Base-by-base conservation (phyloP, 2,888 invertebrate species). In the Ormia ochracea region DNA sequence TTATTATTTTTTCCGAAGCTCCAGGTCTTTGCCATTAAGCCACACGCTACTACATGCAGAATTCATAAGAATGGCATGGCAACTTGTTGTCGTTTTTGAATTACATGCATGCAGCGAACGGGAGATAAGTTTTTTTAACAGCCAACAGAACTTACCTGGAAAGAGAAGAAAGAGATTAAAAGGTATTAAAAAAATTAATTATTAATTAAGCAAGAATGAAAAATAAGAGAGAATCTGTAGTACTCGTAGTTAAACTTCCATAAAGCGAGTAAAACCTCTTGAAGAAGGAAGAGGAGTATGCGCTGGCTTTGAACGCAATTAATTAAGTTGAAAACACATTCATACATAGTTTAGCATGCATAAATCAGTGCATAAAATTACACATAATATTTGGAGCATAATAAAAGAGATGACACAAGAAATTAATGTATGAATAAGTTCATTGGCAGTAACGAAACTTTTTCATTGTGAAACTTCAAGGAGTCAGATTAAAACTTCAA, bases 141-240 rank as follows among this genome's bases (percentile, higher is more conserved):
- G 17, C 21, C 4, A 23, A 12, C 26, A 50, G 7, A 68, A 78
- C 82, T 82, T 81, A 82, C 82, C 80, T 81, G 78, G 12, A 82
- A 82, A 73, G 68, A 82, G 2, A 70, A 23, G 21, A 48, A 75
- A 52, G 70, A 28, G 5, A n/a, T n/a, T n/a, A 54, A 9, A 2
- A 9, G 17, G 41, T 36, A 58, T 26, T 28, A n/a, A n/a, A 19
- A 41, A 58, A 72, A 72, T 45, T 78, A 78, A 75, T 73, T 72
- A 81, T 81, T 81, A 81, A 82, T 82, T 77, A 81, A 78, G 75
- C 58, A 56, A 26, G 73, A 69, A 75, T 43, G 23, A 28, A 58
- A 26, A 28, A 5, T 17, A 31, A 50, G 33, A 33, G 28, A 36
- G 26, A 10, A n/a, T 17, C 5, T 17, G 28, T 38, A 56, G 19